A percentile compares a stretch with the other conserved stretches of the same genome.
These are phyloP conservation scores for Halcyon badia DNA, from an alignment of 2,797 vertebrate genomes.

Conservation along the genomic window DNA sequence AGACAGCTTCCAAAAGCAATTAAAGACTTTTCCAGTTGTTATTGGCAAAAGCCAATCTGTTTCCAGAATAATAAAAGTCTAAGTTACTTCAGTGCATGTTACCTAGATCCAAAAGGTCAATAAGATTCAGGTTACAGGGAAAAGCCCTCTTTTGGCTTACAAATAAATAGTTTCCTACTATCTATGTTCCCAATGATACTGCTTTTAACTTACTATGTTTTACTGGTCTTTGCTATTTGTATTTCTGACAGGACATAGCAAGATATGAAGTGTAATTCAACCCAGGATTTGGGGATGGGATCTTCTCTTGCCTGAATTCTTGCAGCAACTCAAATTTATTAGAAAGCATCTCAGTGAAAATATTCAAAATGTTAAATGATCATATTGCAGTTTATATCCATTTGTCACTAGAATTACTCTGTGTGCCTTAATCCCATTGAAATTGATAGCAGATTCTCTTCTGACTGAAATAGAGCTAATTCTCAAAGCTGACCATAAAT, in stretches of 20 bases:
- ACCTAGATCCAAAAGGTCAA: constrained; percentile 8
- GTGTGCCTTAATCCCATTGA: neutral
- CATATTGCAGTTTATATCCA: neutral
- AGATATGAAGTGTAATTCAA: neutral
- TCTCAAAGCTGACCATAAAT: neutral
- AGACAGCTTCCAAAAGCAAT: constrained; percentile 38
- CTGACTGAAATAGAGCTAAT: neutral
- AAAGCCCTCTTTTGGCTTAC: neutral
- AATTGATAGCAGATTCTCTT: neutral
- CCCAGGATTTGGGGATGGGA: neutral
- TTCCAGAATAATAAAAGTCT: constrained; percentile 58
- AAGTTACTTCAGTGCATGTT: neutral
- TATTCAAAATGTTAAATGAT: neutral
- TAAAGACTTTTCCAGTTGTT: constrained; percentile 59
- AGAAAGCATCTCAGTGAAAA: neutral
- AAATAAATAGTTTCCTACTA: neutral
- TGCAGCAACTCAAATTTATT: neutral
- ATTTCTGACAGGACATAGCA: neutral
- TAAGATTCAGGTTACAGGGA: constrained; percentile 5
- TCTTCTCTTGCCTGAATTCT: neutral
- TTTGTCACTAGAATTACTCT: neutral
- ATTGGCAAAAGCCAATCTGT: constrained; percentile 8
- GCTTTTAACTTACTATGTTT: neutral
- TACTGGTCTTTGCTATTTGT: neutral
- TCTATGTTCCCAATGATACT: neutral